Percentiles rank a stretch among this genome's conserved stretches.
Conservation (phyloP, 2,888 invertebrate genomes). For the Hydroisotoma schaefferi region DNA sequence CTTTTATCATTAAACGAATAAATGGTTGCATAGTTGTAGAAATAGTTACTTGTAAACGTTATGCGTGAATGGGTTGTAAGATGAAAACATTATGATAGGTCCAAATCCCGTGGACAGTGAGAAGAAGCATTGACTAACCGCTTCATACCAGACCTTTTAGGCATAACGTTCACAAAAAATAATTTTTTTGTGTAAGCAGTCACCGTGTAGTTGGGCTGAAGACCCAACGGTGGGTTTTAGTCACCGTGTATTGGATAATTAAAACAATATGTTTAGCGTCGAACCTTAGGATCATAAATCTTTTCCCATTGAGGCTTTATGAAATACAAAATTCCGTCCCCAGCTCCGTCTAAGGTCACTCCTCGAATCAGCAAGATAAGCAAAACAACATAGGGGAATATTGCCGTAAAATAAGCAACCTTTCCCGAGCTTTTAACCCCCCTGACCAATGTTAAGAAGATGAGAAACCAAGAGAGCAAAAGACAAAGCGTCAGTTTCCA, state of each 20-base stretch:
- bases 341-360: constrained; percentile 63
- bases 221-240: no score
- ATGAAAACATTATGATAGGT: constrained; percentile 65
- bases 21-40: not conserved
- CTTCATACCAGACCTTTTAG: constrained; percentile 21
- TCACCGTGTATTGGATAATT: no score
- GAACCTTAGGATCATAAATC: constrained; percentile 3
- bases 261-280: no score
- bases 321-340: constrained; percentile 71
- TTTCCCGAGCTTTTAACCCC: constrained; percentile 77
- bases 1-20: no score
- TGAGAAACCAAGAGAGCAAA: constrained; percentile 64
- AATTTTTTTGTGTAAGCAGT: no score
- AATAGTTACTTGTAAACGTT: constrained; percentile 63
- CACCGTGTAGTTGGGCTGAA: no score
- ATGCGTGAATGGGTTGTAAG: constrained; percentile 69
- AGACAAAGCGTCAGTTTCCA: constrained; percentile 68
- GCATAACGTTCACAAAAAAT: constrained; percentile 3
- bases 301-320: constrained; percentile 67
- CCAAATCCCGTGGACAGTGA: constrained; percentile 73
- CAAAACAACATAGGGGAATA: constrained; percentile 78
- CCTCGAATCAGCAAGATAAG: constrained; percentile 65
- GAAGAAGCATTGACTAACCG: constrained; percentile 72
- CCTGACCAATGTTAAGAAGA: constrained; percentile 66
- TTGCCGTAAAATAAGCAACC: constrained; percentile 74